Conservation (phyloP, 2,888 invertebrate genomes). For the Molanna angustata region DNA sequence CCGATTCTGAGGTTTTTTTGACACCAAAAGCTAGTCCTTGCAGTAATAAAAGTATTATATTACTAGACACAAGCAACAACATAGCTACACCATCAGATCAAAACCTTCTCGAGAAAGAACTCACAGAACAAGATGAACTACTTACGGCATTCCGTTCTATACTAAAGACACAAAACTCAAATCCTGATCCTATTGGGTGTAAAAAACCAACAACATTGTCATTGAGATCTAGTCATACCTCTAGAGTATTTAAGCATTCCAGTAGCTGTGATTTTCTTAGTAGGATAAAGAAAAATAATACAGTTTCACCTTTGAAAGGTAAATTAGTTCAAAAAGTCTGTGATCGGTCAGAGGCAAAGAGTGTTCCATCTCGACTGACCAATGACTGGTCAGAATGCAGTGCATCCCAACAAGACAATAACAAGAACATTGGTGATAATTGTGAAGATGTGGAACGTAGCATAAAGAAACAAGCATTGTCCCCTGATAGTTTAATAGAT, state of each 20-base stretch:
- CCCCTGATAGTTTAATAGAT: slow-evolving; percentile 40
- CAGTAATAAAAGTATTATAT: not conserved
- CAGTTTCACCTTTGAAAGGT: not conserved
- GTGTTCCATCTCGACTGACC: not conserved
- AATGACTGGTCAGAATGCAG: not conserved
- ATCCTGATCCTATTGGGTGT: slow-evolving; percentile 35
- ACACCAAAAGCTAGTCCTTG: slow-evolving; percentile 49
- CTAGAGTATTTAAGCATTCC: slow-evolving; percentile 47
- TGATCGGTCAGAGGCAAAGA: too few species aligned
- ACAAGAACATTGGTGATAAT: slow-evolving; percentile 46
- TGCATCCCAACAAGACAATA: slow-evolving; percentile 31
- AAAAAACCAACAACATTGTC: slow-evolving; percentile 46
- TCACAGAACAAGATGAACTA: slow-evolving; percentile 53
- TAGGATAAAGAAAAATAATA: not conserved
- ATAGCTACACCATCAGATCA: slow-evolving; percentile 46
- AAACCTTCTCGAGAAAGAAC: slow-evolving; percentile 50
- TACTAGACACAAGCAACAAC: slow-evolving; percentile 9
- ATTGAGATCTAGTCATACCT: slow-evolving; percentile 47
- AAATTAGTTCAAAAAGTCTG: too few species aligned
- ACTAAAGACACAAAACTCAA: slow-evolving; percentile 42
- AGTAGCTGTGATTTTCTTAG: slow-evolving; percentile 42
- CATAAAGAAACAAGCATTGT: slow-evolving; percentile 49
- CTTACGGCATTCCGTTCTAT: slow-evolving; percentile 53
- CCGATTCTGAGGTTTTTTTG: slow-evolving; percentile 47
- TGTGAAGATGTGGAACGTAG: slow-evolving; percentile 43